Percentiles rank a stretch among this genome's conserved stretches.
phyloP scores from a whole-genome alignment of 2,113 vertebrate species.

The Syngnathus scovelli region DNA sequence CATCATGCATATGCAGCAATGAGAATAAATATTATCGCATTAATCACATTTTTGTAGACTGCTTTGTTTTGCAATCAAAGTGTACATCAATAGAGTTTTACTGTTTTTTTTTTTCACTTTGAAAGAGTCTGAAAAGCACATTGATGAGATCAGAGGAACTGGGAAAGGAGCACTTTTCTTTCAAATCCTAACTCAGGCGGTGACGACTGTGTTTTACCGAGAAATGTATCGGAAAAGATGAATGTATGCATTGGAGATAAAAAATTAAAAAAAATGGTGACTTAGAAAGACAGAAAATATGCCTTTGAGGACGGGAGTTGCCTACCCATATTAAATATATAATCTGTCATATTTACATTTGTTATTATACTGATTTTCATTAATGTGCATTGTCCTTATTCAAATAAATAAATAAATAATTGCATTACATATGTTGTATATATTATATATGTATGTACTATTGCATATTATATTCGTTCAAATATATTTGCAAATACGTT shows the following conservation, averaged over 20 bases:
- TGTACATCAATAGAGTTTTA: not conserved
- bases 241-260: not conserved
- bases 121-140: slow-evolving; percentile 41
- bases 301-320: no score
- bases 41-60: slow-evolving; percentile 14
- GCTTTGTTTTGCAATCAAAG: slow-evolving; percentile 12
- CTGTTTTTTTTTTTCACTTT: slow-evolving; percentile 4
- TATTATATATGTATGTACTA: no score
- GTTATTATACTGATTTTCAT: no score
- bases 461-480: no score
- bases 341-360: no score
- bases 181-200: slow-evolving; percentile 42
- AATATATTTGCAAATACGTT: no score
- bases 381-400: no score
- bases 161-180: slow-evolving; percentile 45
- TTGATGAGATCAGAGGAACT: slow-evolving; percentile 59
- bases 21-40: slow-evolving; percentile 3
- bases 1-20: not conserved
- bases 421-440: no score
- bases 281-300: not conserved
- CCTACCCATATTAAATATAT: no score
- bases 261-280: slow-evolving; percentile 13
- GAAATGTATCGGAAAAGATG: slow-evolving; percentile 9
- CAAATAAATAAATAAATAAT: no score
- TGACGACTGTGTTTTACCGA: slow-evolving; percentile 36